Base-by-base conservation (phyloP, 1,140 invertebrate species). In the Ectropis grisescens region DNA sequence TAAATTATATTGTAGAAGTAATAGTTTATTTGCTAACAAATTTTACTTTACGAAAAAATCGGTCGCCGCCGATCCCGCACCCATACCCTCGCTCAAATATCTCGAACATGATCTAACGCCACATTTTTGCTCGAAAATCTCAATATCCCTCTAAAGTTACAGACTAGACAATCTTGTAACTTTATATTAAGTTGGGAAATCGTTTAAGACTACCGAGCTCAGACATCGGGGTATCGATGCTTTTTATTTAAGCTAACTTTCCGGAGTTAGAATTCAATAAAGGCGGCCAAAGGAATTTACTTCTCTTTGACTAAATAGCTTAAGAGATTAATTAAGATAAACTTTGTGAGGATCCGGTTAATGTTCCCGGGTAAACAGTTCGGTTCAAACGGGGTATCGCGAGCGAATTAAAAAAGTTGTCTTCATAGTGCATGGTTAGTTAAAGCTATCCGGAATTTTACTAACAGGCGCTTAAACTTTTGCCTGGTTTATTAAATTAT, bases 301-400 rank as follows among this genome's bases (percentile, higher is more conserved):
- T 61, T 66, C 55, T 58, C 60, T 76, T 72, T 70, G 71, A 70
- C 66, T 72, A 71, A 72, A 76, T 70, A 61, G 58, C 64, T 72
- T 51, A 64, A 71, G 58, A 62, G 57, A 76, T 76, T 74, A 72
- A 76, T 76, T 67, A 76, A 58, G 56, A 52, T 45, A 41, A 57
- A 65, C 58, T 61, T 61, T 51, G 24, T 44, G 25, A 33, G 42
- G 54, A 57, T 48, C 51, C 48, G 39, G 59, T 65, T 67, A 60
- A 58, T 53, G 39, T 41, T 47, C 16, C 43, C 40, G 38, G 36
- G 42, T 58, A 60, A 55, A 61, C 50, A 50, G 33, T 68, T 52
- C 55, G 15, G 30, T 34, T 47, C 15, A 37, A 33, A 38, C 40
- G 37, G 48, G 25, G 40, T 48, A 43, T 13, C 41, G 39, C 38